phyloP scores from a whole-genome alignment of 2,113 vertebrate genomes.

The Catagonus wagneri region DNA sequence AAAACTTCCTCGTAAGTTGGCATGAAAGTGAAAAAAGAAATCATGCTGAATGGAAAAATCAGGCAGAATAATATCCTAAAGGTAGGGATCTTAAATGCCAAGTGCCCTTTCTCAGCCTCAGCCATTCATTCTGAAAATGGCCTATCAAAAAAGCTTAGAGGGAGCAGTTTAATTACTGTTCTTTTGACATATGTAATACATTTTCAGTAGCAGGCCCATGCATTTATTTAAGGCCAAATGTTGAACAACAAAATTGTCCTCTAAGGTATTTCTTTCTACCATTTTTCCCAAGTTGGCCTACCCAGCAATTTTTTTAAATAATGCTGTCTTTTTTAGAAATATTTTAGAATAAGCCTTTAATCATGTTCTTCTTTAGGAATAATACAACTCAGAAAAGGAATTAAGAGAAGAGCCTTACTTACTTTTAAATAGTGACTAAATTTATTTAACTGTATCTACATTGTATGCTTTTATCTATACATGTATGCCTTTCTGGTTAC shows the following conservation, averaged over 20 bases:
- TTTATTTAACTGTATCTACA: not conserved
- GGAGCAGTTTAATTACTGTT: conserved; percentile 87
- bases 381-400: not conserved
- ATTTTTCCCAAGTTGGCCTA: conserved; percentile 73
- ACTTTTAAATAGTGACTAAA: not conserved
- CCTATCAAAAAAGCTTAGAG: conserved; percentile 84
- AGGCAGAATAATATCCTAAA: conserved; percentile 85
- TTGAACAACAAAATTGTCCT: conserved; percentile 84
- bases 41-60: conserved; percentile 76
- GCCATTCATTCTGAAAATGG: conserved; percentile 87
- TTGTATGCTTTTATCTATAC: not conserved
- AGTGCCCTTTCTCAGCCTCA: conserved; percentile 79
- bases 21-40: conserved; percentile 61
- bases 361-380: conserved; percentile 63
- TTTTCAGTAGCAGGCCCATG: conserved; percentile 82
- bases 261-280: conserved; percentile 82
- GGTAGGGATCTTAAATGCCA: conserved; percentile 83
- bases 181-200: conserved; percentile 85
- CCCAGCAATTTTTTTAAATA: conserved; percentile 67
- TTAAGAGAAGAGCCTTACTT: not conserved
- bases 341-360: conserved; percentile 78
- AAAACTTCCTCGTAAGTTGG: conserved; percentile 62
- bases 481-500: not conserved
- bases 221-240: conserved; percentile 85
- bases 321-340: conserved; percentile 67